Evolutionary conservation across 1,140 invertebrate genomes (phyloP), one percentile per base, ranked within the genome.

Genomic region (Planococcus citri): DNA sequence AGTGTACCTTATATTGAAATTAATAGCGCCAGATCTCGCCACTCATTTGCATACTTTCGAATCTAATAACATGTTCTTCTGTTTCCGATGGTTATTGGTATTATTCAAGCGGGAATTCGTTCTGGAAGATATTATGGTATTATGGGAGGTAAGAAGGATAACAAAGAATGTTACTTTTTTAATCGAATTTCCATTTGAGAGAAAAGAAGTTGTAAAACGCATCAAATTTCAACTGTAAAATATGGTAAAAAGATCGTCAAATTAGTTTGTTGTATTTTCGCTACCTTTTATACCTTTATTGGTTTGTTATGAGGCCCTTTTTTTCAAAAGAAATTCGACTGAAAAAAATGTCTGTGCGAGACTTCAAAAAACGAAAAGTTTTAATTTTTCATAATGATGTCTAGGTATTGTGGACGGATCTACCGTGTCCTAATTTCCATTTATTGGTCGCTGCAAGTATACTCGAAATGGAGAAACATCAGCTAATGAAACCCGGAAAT

Each of bases 51-150:
- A 91, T 72, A 85, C 83, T 25, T 90, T 97, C 75, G 95, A 98
- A 72, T 97, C 95, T 1, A 90, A 89, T 2, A 98, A 98, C 78
- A 94, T 99, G 89, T 98, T 95, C 77, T 99, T 99, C 79, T 98
- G 94, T 79, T 99, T 99, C 80, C 88, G 97, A 20, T 92, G 91
- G 90, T 80, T 92, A 1, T 80, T 93, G 3, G 89, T 93, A 9
- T 84, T 89, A 79, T 92, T 91, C 74, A 93, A 93, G 78, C 78
- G 90, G 72, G 90, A 93, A 79, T 87, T 93, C 74, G 83, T 82
- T 27, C 82, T 86, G 64, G 78, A 83, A 3, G 88, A 92, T 75
- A 87, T 91, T 57, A 86, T 91, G 80, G 84, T 58, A 2, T 73
- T 80, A 20, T 81, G 79, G 79, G 78, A 85, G 72, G 75, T 78